Evolutionary conservation across 2,113 vertebrate genomes (phyloP).

Genomic region (Zeus faber): DNA sequence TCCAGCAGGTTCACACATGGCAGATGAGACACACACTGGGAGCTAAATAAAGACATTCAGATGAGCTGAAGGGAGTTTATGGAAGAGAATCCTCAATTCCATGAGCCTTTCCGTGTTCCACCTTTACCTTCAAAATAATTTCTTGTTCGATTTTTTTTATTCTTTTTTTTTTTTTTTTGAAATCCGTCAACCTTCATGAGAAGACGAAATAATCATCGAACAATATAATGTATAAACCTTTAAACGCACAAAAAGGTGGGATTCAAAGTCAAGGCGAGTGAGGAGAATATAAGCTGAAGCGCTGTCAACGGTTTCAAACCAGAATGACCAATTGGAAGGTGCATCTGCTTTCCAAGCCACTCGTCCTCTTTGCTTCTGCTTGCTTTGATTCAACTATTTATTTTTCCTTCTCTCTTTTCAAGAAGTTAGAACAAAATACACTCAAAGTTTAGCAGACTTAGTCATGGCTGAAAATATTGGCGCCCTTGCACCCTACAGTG

Average conservation of each 20-base stretch:
- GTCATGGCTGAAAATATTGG: too few relatives aligned
- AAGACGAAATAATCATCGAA: constrained; percentile 51
- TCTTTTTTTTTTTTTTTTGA: neutral
- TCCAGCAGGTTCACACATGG: neutral
- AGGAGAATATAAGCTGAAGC: constrained; percentile 31
- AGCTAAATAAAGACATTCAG: neutral
- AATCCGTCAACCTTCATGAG: constrained; percentile 27
- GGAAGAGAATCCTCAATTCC: constrained; percentile 19
- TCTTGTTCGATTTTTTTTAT: constrained; percentile 14
- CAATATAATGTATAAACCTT: constrained; percentile 49
- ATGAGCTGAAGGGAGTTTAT: too few relatives aligned
- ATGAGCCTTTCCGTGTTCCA: too few relatives aligned
- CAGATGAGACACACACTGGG: neutral
- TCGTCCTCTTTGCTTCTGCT: neutral
- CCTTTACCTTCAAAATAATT: too few relatives aligned
- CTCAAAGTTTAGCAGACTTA: too few relatives aligned
- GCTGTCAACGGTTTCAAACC: neutral
- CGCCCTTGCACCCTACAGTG: too few relatives aligned
- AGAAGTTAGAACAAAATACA: neutral
- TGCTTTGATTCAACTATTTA: neutral
- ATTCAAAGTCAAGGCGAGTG: constrained; percentile 45
- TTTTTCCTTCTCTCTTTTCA: neutral
- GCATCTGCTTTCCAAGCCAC: neutral
- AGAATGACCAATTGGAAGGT: neutral
- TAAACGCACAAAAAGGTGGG: constrained; percentile 41